phyloP scores from a whole-genome alignment of 2,797 vertebrate species.

The Gallirallus australis region DNA sequence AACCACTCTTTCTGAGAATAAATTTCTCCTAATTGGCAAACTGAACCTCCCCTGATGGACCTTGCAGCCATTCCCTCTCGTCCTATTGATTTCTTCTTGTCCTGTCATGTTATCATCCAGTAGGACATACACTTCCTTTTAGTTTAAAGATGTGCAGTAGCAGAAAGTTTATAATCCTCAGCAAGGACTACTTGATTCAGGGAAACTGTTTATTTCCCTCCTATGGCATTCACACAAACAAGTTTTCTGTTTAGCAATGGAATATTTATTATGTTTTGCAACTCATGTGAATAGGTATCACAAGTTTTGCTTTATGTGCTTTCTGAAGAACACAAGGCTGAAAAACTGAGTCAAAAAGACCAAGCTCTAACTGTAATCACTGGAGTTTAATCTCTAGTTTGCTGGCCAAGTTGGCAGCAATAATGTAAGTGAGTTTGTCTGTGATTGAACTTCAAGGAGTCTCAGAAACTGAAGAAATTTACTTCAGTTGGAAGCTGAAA shows the following conservation, averaged over 20 bases:
- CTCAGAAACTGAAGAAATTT: not conserved
- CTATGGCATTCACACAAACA: not conserved
- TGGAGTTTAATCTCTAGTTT: not conserved
- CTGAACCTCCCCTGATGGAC: no score
- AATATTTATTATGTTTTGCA: not conserved
- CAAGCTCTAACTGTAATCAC: not conserved
- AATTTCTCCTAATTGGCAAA: no score
- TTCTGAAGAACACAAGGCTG: not conserved
- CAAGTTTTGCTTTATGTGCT: not conserved
- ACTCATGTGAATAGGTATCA: not conserved
- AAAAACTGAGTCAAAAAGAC: not conserved
- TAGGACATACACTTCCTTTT: not conserved
- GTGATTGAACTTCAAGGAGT: not conserved
- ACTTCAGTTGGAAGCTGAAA: not conserved
- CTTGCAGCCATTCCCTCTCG: no score
- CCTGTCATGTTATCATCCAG: not conserved
- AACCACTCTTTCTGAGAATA: no score
- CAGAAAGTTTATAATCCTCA: not conserved
- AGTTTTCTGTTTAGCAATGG: not conserved
- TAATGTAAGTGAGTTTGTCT: not conserved
- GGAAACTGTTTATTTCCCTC: not conserved
- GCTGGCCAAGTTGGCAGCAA: not conserved
- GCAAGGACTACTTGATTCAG: not conserved
- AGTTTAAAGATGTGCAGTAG: not conserved
- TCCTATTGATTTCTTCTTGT: no score